phyloP scores from a whole-genome alignment of 2,888 invertebrate species.

The Caenorhabditis wallacei region DNA sequence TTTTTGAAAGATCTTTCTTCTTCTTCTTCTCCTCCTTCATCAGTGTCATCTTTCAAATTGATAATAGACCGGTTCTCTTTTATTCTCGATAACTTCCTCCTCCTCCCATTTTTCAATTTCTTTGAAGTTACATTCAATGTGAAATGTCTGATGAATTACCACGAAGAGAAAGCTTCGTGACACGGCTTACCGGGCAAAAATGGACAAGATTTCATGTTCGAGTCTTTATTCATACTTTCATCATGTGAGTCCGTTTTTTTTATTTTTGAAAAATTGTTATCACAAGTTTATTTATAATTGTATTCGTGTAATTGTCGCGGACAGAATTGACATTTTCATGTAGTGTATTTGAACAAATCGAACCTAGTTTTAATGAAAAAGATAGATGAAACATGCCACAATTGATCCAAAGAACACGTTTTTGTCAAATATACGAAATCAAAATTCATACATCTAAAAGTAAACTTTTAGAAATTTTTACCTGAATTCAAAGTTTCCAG shows the following conservation, averaged over 20 bases:
- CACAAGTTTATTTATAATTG: not conserved
- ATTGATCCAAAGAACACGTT: too few species aligned
- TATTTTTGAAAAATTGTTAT: not conserved
- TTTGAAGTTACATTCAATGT: slow-evolving; percentile 32
- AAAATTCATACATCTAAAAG: too few species aligned
- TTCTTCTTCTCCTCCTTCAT: not conserved
- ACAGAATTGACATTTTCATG: not conserved
- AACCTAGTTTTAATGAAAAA: not conserved
- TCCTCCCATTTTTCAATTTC: slow-evolving; percentile 24
- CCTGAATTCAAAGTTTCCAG: too few species aligned
- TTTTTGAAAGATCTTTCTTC: slow-evolving; percentile 6
- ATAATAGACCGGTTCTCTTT: slow-evolving; percentile 54
- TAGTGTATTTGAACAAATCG: not conserved
- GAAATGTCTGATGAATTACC: slow-evolving; percentile 40
- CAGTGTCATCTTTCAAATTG: slow-evolving; percentile 17
- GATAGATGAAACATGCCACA: not conserved
- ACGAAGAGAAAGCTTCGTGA: slow-evolving; percentile 28
- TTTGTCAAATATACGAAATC: too few species aligned
- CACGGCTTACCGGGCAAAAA: slow-evolving; percentile 60
- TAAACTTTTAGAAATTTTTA: too few species aligned
- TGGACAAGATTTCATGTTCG: slow-evolving; percentile 70
- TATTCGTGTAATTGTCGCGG: not conserved
- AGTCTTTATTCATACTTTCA: slow-evolving; percentile 71
- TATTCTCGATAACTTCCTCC: slow-evolving; percentile 26
- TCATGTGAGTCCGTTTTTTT: slow-evolving; percentile 58